phyloP scores from a whole-genome alignment of 2,797 vertebrate genomes.

The Eurystomus glaucurus region DNA sequence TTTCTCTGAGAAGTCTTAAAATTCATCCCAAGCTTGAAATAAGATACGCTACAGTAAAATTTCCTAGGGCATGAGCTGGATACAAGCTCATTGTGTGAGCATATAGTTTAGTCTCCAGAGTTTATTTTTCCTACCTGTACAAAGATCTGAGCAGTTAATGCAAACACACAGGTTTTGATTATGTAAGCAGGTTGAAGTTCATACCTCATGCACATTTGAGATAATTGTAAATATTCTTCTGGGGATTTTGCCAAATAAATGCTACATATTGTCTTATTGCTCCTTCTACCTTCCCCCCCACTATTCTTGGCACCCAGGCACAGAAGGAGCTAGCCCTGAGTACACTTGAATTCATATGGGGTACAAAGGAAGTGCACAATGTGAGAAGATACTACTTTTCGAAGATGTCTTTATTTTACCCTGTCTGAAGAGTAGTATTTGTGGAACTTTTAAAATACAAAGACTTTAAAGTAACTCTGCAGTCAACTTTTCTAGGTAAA shows the following conservation, averaged over 20 bases:
- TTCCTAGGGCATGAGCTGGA: background rate
- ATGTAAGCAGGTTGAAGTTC: background rate
- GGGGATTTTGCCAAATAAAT: background rate
- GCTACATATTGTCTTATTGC: background rate
- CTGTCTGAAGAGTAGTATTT: background rate
- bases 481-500: background rate
- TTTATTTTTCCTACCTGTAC: background rate
- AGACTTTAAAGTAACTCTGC: background rate
- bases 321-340: background rate
- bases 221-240: background rate
- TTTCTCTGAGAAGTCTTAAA: background rate
- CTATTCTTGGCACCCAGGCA: background rate
- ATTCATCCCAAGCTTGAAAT: background rate
- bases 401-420: background rate
- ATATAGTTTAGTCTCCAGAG: background rate
- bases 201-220: background rate
- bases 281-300: background rate
- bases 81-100: background rate
- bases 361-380: background rate
- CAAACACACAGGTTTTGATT: background rate
- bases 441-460: background rate
- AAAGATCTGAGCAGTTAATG: background rate
- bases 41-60: background rate
- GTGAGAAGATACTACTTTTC: background rate
- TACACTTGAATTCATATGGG: accelerated